Percentiles rank a stretch among this genome's conserved stretches.
Evolutionary conservation across 2,888 invertebrate genomes (phyloP).

Genomic region (Achlya flavicornis): DNA sequence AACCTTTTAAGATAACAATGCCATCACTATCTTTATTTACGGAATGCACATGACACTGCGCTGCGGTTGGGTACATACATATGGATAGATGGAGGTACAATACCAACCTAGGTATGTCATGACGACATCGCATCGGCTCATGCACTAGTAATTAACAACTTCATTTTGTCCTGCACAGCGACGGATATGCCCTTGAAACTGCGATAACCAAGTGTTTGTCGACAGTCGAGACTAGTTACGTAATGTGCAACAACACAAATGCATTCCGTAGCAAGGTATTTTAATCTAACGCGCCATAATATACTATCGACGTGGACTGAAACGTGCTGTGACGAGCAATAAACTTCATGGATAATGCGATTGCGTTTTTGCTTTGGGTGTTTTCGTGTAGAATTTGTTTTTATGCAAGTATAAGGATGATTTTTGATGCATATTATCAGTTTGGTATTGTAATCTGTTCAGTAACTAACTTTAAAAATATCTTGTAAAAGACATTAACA

Average conservation of each 20-base stretch:
- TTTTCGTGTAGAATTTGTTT: conserved; percentile 19
- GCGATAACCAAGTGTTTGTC: conserved; percentile 63
- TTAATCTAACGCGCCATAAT: conserved; percentile 32
- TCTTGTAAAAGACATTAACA: no score
- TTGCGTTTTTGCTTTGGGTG: conserved; percentile 23
- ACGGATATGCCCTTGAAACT: conserved; percentile 61
- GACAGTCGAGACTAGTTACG: conserved; percentile 54
- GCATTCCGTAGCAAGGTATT: conserved; percentile 43
- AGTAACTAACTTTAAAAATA: no score
- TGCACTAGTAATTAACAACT: conserved; percentile 62
- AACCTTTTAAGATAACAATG: conserved; percentile 25
- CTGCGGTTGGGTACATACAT: conserved; percentile 20
- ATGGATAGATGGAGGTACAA: conserved; percentile 35
- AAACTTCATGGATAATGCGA: conserved; percentile 21
- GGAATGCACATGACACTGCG: conserved; percentile 55
- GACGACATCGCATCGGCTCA: conserved; percentile 51
- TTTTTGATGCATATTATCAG: background rate
- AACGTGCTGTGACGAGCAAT: conserved; percentile 18
- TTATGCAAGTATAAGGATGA: conserved; percentile 12
- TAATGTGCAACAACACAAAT: conserved; percentile 48
- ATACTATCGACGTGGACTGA: conserved; percentile 20
- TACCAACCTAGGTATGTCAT: conserved; percentile 22
- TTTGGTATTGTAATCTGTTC: background rate
- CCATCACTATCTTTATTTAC: conserved; percentile 60
- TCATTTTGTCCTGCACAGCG: conserved; percentile 37